These are phyloP conservation scores for Craseonycteris thonglongyai DNA, from an alignment of 2,113 vertebrate species.

Conservation along the genomic window DNA sequence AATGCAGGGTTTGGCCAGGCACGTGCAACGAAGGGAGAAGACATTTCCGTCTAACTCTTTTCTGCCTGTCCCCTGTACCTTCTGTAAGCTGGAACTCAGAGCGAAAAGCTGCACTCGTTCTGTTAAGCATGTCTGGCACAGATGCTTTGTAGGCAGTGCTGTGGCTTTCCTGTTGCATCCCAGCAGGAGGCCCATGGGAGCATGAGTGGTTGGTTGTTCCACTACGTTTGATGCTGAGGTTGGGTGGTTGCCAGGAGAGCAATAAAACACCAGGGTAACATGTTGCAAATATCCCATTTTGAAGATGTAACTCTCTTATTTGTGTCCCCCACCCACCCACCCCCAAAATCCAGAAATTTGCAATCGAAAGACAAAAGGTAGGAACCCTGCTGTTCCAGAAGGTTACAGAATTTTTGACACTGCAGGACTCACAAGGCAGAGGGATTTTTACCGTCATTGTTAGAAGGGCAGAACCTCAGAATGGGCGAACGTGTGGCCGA, in stretches of 20 bases:
- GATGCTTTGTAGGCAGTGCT: not conserved
- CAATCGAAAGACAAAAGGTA: not conserved
- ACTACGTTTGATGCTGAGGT: not conserved
- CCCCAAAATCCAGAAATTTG: not conserved
- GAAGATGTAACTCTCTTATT: not conserved
- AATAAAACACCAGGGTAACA: not conserved
- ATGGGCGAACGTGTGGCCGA: not conserved
- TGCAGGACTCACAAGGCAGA: not conserved
- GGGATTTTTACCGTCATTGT: not conserved
- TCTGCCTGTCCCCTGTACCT: not conserved
- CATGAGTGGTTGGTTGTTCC: not conserved
- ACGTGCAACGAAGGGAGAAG: not conserved
- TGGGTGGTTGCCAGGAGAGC: not conserved
- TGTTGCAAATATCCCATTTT: not conserved
- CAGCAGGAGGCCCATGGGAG: not conserved
- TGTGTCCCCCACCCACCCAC: not conserved
- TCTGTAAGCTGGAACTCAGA: not conserved
- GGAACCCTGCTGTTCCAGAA: not conserved
- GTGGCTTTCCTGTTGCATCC: not conserved
- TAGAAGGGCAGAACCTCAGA: not conserved
- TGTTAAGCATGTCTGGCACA: not conserved
- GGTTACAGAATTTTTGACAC: not conserved
- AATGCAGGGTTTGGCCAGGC: not conserved
- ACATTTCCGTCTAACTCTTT: not conserved
- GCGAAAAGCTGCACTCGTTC: not conserved